Percentiles rank a stretch among this genome's conserved stretches.
Evolutionary conservation across 1,140 invertebrate genomes (phyloP).

Genomic region (Lasaia peninsularis): DNA sequence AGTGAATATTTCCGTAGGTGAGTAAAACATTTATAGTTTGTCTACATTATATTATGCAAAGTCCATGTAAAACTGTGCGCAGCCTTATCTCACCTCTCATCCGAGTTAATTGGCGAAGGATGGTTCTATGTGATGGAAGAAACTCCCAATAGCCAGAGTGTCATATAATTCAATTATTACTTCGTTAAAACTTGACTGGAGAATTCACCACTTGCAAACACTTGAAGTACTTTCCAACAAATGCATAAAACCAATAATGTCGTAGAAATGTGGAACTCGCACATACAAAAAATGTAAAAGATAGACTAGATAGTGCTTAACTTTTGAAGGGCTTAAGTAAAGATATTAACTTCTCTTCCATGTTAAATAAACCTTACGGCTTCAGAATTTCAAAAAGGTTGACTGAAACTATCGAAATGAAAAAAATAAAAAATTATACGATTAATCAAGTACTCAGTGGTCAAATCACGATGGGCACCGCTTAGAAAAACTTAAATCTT

Average conservation of each 20-base stretch:
- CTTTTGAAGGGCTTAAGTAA: not conserved
- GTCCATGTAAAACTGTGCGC: not conserved
- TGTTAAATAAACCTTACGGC: no score
- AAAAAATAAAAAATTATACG: no score
- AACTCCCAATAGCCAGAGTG: not conserved
- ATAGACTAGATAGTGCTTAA: not conserved
- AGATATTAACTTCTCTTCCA: no score
- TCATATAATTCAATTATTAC: not conserved
- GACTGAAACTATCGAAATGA: no score
- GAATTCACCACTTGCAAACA: not conserved
- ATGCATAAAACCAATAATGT: slow-evolving; percentile 1
- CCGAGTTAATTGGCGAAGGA: not conserved
- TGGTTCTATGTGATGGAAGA: not conserved
- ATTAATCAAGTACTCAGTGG: no score
- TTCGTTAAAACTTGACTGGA: not conserved
- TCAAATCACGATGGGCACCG: no score
- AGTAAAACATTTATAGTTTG: no score
- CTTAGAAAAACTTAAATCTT: no score
- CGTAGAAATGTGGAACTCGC: not conserved
- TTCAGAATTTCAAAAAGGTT: no score
- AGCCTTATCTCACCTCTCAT: not conserved
- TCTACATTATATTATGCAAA: no score
- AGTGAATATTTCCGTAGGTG: no score
- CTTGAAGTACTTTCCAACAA: not conserved
- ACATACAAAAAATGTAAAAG: not conserved